Percentiles rank a stretch among this genome's conserved stretches.
phyloP scores from a whole-genome alignment of 2,888 invertebrate genomes.

The Drosophila infuscata region DNA sequence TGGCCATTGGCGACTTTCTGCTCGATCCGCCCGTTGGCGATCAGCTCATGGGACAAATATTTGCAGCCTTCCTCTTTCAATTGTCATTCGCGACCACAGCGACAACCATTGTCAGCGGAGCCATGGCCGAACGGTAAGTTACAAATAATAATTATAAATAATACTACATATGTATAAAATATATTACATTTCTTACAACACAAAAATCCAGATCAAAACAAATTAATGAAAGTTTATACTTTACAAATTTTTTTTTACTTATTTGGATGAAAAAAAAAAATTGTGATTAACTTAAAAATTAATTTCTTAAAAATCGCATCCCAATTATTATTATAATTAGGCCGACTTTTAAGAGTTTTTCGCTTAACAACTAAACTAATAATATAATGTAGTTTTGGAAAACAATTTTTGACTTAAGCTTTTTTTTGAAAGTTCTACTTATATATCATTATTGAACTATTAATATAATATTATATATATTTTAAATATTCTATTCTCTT shows the following conservation, averaged over 20 bases:
- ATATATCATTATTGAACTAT: neutral
- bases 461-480: neutral
- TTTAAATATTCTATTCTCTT: neutral
- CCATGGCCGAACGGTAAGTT: slow-evolving; percentile 95
- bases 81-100: slow-evolving; percentile 94
- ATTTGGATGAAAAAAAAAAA: neutral
- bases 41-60: slow-evolving; percentile 92
- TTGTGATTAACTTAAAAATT: neutral
- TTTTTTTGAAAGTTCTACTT: neutral
- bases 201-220: neutral
- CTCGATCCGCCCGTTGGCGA: slow-evolving; percentile 91
- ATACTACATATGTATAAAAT: neutral
- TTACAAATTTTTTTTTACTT: neutral
- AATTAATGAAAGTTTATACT: neutral
- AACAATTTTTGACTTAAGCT: neutral
- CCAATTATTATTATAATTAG: too few relatives aligned
- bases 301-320: neutral
- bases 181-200: neutral
- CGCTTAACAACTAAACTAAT: too few relatives aligned
- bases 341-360: too few relatives aligned
- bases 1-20: slow-evolving; percentile 93
- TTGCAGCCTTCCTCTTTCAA: slow-evolving; percentile 95
- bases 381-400: neutral
- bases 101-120: slow-evolving; percentile 96
- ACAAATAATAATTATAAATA: neutral